A percentile compares a stretch with the other conserved stretches of the same genome.
Evolutionary conservation across 2,888 invertebrate species (phyloP).

Genomic region (Pogonocherus hispidulus): DNA sequence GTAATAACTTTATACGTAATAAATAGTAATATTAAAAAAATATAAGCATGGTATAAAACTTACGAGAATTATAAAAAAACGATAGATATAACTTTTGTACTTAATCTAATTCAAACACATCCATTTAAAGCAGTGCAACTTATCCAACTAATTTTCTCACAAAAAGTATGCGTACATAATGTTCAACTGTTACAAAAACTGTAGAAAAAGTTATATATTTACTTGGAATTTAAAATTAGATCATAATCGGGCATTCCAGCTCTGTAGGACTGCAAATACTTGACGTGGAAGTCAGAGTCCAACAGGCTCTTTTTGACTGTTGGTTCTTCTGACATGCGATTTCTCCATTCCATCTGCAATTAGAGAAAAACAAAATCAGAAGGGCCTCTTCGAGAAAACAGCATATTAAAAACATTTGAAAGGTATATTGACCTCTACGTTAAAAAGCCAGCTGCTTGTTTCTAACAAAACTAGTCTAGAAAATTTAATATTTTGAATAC

Average conservation of each 20-base stretch:
- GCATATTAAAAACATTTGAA: no score
- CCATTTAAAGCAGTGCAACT: constrained; percentile 22
- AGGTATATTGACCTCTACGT: no score
- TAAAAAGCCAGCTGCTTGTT: no score
- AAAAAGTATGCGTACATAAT: not conserved
- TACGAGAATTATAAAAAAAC: constrained; percentile 13
- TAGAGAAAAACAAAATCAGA: constrained; percentile 19
- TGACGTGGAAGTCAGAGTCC: constrained; percentile 79
- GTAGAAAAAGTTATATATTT: constrained; percentile 1
- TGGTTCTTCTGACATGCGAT: constrained; percentile 78
- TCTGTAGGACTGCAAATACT: constrained; percentile 76
- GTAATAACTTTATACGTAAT: not conserved
- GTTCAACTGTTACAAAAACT: not conserved
- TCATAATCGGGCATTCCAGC: constrained; percentile 81
- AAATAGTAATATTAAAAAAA: not conserved
- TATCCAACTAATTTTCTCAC: not conserved
- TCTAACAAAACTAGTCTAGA: no score
- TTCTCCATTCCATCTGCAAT: constrained; percentile 78
- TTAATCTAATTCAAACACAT: constrained; percentile 8
- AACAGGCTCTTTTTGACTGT: constrained; percentile 79
- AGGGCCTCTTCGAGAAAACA: no score
- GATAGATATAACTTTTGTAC: not conserved
- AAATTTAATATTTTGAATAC: no score
- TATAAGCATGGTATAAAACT: not conserved
- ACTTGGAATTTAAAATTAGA: constrained; percentile 53